Evolutionary conservation across 2,113 vertebrate genomes (phyloP), one percentile per base, ranked within the genome.

Genomic region (Cromileptes altivelis): DNA sequence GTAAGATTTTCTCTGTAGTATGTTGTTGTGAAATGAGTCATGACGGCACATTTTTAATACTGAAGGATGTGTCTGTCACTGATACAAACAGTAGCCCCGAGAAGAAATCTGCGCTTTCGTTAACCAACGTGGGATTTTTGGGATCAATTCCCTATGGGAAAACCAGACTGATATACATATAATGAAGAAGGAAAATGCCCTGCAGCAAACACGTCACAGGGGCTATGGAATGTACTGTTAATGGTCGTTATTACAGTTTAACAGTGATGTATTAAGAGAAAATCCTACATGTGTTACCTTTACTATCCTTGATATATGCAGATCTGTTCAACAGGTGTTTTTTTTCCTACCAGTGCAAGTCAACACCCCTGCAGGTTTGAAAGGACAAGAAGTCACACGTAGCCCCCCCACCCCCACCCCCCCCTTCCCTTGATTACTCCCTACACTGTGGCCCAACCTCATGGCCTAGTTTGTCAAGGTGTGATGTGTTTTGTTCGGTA

Each of bases 221-320:
- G 88, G 90, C 90, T 89, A 73, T 69, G 27, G 89, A 93, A 94
- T 93, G 93, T 91, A 91, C 82, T 87, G 86, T 88, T 70, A 57
- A 74, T 37, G 78, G 85, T 49, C 82, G 89, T 84, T 60, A 68
- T 70, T 61, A 62, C 80, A 61, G 42, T 65, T 78, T 21, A 67
- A 50, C 86, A 62, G 81, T 3, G 47, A 70, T 65, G n/a, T 69
- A 53, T 72, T 21, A 15, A 63, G 90, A 93, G 92, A 90, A 89
- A 91, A 91, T 92, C 93, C 86, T 89, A 89, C 90, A 86, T 86
- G 88, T 82, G 85, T 88, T 85, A 90, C 85, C 85, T 91, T 91
- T 86, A 92, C 96, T 96, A 97, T 97, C 95, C 97, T 98, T 96
- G 96, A 99, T 98, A 99, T 99, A 99, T 99, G 98, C 98, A 99